Evolutionary conservation across 2,797 vertebrate genomes (phyloP).

Genomic region (Hippoglossus hippoglossus): DNA sequence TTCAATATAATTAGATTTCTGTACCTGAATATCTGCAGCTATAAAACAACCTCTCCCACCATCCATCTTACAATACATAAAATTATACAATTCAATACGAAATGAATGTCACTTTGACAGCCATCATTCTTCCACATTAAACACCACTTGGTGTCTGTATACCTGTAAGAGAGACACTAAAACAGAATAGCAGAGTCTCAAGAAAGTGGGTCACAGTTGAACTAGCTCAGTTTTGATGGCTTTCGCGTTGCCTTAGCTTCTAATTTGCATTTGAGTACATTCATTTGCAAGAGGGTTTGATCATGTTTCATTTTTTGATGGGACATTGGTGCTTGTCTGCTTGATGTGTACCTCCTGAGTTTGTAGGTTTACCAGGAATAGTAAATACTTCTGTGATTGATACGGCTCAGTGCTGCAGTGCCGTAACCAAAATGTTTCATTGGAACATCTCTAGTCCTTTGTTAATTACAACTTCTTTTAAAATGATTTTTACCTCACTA

Average conservation of each 20-base stretch:
- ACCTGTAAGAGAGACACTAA: background rate
- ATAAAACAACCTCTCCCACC: background rate
- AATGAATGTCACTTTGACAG: background rate
- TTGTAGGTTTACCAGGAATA: background rate
- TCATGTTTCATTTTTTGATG: conserved; percentile 7
- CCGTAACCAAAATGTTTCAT: background rate
- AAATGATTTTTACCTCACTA: background rate
- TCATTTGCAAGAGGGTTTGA: conserved; percentile 9
- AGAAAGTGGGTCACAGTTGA: conserved; percentile 6
- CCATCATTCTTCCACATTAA: background rate
- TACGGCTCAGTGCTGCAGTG: background rate
- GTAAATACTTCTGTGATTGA: background rate
- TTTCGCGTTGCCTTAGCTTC: conserved; percentile 11
- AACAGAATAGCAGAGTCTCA: background rate
- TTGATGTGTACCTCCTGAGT: background rate
- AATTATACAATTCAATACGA: background rate
- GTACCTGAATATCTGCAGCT: background rate
- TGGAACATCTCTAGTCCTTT: background rate
- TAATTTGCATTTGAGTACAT: conserved; percentile 9
- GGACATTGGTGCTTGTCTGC: background rate
- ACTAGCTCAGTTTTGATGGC: background rate
- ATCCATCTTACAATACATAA: background rate
- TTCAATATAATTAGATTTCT: conserved; percentile 11
- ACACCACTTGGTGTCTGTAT: background rate
- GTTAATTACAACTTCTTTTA: conserved; percentile 1